phyloP scores from a whole-genome alignment of 1,140 invertebrate species.

The Triops longicaudatus region DNA sequence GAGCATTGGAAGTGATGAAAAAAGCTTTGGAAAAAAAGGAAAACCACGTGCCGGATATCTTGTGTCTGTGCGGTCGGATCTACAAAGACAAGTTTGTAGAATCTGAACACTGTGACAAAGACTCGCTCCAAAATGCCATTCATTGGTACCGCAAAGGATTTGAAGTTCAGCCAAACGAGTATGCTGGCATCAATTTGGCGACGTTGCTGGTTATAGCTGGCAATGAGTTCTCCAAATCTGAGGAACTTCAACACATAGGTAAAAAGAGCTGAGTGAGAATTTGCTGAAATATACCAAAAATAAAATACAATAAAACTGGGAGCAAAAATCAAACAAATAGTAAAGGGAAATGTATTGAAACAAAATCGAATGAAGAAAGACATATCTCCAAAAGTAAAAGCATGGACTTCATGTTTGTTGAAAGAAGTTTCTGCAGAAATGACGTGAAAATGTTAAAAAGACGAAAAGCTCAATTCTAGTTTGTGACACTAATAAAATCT shows the following conservation, averaged over 20 bases:
- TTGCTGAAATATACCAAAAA: no score
- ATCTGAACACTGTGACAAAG: slow-evolving; percentile 79
- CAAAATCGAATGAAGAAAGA: no score
- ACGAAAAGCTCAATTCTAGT: background rate
- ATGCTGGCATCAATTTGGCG: slow-evolving; percentile 97
- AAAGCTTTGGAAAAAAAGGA: slow-evolving; percentile 85
- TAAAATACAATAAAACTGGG: no score
- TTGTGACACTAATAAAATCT: background rate
- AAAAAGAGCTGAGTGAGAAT: slow-evolving; percentile 37
- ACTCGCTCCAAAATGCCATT: slow-evolving; percentile 85
- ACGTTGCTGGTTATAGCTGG: slow-evolving; percentile 96
- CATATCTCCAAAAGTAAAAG: background rate
- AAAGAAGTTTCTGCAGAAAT: no score
- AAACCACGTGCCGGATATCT: slow-evolving; percentile 85
- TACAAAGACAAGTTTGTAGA: slow-evolving; percentile 99
- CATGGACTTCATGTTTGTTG: background rate
- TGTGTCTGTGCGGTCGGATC: slow-evolving; percentile 96
- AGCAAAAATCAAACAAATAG: no score
- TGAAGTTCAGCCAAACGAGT: slow-evolving; percentile 95
- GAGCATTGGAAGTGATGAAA: slow-evolving; percentile 82
- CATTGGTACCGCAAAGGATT: slow-evolving; percentile 98
- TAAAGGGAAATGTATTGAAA: no score
- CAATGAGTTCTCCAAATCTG: slow-evolving; percentile 85
- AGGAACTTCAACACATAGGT: slow-evolving; percentile 80
- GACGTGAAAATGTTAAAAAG: slow-evolving; percentile 15